Base-by-base conservation (phyloP, 1,140 invertebrate species). In the Heliconius nattereri region DNA sequence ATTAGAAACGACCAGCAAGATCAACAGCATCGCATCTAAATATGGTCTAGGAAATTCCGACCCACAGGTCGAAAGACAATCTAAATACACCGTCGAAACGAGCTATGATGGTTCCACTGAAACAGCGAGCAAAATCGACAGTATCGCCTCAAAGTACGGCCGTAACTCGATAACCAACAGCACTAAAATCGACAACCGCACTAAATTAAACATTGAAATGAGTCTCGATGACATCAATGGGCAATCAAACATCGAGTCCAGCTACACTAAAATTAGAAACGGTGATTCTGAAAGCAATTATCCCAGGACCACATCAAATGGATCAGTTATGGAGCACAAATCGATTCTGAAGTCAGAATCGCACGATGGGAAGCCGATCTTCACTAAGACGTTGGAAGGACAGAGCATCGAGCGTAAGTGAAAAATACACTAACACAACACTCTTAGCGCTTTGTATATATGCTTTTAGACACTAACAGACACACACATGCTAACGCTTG, bases 361-460 rank as follows among this genome's bases (percentile, higher is more conserved):
- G 45, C 89, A 94, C 54, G 94, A 95, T 81, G 96, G 96, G 71
- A 96, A 95, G 86, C 97, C 97, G 0, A 92, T 95, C 32, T 97
- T 98, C 85, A 92, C 95, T 16, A 97, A 97, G 89, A 97, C 97
- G 16, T 95, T 98, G 74, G 96, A 96, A 91, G 97, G 97, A 83
- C 95, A 96, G 77, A 97, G 95, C 86, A 96, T 97, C 79, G 96
- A 97, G 96, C 97, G 97, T 98, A 95, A 97, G 97, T 96, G 86
- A 82, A 82, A 75, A 57, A 73, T 66, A 82, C 29, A 71, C 40
- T 7, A 87, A 88, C 82, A 87, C 85, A 57, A 89, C 90, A 92
- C 81, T 52, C 6, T 76, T 91, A 92, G 90, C 80, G 91, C 92
- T 91, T 52, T 94, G 92, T 94, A 94, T 82, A 94, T 93, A 93